Base-by-base conservation (phyloP, 2,113 vertebrate genomes). In the Microcebus griseorufus region DNA sequence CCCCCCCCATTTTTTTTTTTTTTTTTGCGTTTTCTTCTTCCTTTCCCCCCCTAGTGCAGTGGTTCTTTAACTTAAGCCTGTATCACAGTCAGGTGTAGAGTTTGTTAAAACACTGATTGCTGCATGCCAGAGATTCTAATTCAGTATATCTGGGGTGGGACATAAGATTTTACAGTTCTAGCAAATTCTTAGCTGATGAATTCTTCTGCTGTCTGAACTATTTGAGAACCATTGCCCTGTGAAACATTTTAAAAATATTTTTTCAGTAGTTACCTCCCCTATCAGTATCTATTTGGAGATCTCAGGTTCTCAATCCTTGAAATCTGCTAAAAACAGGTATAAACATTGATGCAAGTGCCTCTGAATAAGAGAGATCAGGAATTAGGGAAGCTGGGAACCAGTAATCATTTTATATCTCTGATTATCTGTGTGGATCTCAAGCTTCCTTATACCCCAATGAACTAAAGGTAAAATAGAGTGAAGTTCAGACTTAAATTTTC, bases 351-450 rank as follows among this genome's bases (percentile, higher is more conserved):
- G 20, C 45, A 81, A 34, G 27, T 78, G 5, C 65, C 65, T 78
- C 64, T 69, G 3, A 96, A 39, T 62, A 93, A 70, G 32, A 87
- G 29, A 91, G 58, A 6, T 58, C 39, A 16, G 18, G 42, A 94
- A 58, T 91, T 86, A 94, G 14, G 62, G 25, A 72, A 93, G 16
- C 87, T 51, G 37, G 45, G 62, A 39, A 67, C n/a, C 2, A 81
- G 20, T 37, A 62, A 60, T 89, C 27, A 88, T 70, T 73, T 95
- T 94, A 84, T 88, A 88, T 51, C 37, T 90, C 51, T 95, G 32
- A 84, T 72, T 93, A 93, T 89, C n/a, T 80, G 20, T 64, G 14
- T 92, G 17, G 27, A 69, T 39, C 51, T 90, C 48, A 92, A 72
- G 82, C n/a, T 85, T 70, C 64, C 18, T 84, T 81, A 73, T 55